Conservation (phyloP, 1,140 invertebrate genomes). For the Nylanderia fulva region DNA sequence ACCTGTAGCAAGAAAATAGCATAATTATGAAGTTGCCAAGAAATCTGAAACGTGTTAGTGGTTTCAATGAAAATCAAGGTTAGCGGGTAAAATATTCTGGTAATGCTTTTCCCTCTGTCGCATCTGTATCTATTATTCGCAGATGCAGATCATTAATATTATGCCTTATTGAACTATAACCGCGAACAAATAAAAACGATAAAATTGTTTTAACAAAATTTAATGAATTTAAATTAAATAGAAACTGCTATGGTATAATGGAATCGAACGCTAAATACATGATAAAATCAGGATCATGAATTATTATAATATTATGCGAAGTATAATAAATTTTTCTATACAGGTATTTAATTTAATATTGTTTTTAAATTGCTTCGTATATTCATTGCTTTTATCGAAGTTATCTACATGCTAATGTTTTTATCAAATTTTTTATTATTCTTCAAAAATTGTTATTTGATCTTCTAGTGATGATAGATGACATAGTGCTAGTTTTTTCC, state of each 20-base stretch:
- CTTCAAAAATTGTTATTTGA: not conserved
- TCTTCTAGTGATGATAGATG: not conserved
- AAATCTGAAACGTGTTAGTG: not conserved
- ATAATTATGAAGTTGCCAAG: conserved; percentile 18
- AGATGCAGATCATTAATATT: not conserved
- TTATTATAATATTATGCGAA: not conserved
- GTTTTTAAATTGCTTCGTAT: not conserved
- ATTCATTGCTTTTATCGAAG: conserved; percentile 20
- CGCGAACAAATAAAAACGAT: not conserved
- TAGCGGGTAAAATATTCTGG: not conserved
- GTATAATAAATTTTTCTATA: not conserved
- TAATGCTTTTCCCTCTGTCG: too few relatives aligned
- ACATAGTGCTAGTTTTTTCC: conserved; percentile 22
- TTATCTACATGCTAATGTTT: conserved; percentile 46
- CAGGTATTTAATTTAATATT: not conserved
- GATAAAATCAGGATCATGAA: not conserved
- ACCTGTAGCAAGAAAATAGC: conserved; percentile 87
- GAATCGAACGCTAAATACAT: not conserved
- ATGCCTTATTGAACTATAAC: not conserved
- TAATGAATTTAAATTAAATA: not conserved
- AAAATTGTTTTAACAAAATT: not conserved
- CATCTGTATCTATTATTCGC: not conserved
- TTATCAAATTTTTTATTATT: conserved; percentile 37
- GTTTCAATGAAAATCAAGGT: not conserved
- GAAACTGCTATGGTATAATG: not conserved